Evolutionary conservation across 2,113 vertebrate species (phyloP).

Genomic region (Rhynchomys soricoides): DNA sequence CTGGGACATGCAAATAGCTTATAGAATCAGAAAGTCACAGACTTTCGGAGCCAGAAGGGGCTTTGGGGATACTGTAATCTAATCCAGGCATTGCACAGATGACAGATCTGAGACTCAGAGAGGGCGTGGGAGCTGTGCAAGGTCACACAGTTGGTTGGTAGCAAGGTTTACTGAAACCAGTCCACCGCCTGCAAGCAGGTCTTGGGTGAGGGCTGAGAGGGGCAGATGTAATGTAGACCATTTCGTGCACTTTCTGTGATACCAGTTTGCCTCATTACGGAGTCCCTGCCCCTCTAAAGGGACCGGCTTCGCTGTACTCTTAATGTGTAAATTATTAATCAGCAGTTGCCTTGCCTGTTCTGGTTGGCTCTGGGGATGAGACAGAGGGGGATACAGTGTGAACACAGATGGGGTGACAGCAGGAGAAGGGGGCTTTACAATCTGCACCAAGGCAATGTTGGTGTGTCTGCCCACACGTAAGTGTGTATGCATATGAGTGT

Average conservation of each 20-base stretch:
- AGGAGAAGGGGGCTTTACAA: slow-evolving; percentile 66
- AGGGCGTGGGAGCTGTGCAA: neutral
- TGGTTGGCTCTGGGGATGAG: slow-evolving; percentile 56
- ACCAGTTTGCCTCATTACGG: neutral
- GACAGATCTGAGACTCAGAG: slow-evolving; percentile 54
- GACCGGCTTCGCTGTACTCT: neutral
- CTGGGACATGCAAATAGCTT: slow-evolving; percentile 45
- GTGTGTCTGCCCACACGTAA: neutral
- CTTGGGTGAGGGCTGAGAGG: neutral
- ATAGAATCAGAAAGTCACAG: slow-evolving; percentile 51
- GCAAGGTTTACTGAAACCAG: neutral
- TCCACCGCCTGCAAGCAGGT: neutral
- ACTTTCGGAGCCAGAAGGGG: slow-evolving; percentile 19
- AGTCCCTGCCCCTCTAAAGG: slow-evolving; percentile 17
- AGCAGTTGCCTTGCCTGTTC: slow-evolving; percentile 45
- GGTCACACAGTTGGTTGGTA: slow-evolving; percentile 40
- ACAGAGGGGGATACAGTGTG: slow-evolving; percentile 54
- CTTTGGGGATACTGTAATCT: slow-evolving; percentile 27
- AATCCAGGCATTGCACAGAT: slow-evolving; percentile 25
- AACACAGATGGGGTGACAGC: slow-evolving; percentile 76
- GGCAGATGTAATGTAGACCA: neutral
- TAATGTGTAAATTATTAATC: slow-evolving; percentile 41
- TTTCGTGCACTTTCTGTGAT: neutral
- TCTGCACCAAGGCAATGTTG: slow-evolving; percentile 34
- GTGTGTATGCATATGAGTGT: neutral